These are phyloP conservation scores for Pseudomyrmex dendroicus DNA, from an alignment of 1,140 invertebrate genomes.

Conservation along the genomic window DNA sequence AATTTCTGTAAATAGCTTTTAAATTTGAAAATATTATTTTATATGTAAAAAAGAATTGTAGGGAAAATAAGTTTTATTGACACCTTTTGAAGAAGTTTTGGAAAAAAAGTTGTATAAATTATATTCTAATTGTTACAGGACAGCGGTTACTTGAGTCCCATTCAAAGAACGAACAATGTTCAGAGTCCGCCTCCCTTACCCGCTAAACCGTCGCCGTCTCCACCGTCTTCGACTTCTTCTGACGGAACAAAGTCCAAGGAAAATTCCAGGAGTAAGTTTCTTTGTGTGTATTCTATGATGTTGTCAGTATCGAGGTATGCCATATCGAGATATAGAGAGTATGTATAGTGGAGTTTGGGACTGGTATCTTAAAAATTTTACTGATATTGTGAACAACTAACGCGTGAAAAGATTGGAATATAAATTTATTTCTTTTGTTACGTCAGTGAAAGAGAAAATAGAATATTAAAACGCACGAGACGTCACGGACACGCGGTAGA, in stretches of 20 bases:
- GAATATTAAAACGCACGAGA: neutral
- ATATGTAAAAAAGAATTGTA: no score
- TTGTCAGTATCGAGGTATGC: no score
- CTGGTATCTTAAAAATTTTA: neutral
- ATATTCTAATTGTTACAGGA: constrained; percentile 62
- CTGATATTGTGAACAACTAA: neutral
- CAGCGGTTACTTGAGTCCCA: constrained; percentile 67
- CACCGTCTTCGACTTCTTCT: constrained; percentile 30
- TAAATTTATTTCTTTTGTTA: neutral
- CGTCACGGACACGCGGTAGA: neutral
- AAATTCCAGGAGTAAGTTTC: constrained; percentile 62
- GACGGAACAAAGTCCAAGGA: constrained; percentile 2
- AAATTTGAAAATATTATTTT: no score
- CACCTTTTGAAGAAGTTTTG: no score
- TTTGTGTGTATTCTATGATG: neutral
- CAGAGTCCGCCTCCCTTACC: constrained; percentile 76
- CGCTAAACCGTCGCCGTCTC: constrained; percentile 68
- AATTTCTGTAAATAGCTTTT: no score
- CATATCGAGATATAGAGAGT: no score
- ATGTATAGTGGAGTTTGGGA: neutral
- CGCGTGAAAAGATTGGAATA: no score
- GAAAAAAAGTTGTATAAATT: no score
- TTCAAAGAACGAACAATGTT: constrained; percentile 28
- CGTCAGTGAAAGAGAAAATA: neutral
- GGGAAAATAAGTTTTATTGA: no score